Conservation (phyloP, 2,113 vertebrate genomes). For the Grantiella picta region DNA sequence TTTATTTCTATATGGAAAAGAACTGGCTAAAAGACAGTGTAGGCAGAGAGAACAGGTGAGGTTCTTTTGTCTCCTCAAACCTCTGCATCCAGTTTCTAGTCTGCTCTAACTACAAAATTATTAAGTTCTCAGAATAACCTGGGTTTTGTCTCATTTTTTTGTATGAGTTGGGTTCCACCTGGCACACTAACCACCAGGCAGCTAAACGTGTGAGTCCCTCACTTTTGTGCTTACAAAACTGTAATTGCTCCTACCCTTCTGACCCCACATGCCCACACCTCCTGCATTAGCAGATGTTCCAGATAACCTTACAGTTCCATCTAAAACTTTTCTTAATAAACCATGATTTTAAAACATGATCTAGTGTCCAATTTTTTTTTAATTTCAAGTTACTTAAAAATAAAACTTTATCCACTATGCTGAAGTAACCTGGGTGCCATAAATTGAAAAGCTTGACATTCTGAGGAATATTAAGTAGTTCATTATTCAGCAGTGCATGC, state of each 20-base stretch:
- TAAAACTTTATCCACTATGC: neutral
- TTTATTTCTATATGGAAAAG: neutral
- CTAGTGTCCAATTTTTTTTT: neutral
- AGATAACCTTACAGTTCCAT: neutral
- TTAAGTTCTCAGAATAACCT: neutral
- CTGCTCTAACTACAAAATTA: neutral
- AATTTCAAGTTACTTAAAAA: neutral
- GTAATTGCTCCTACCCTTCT: neutral
- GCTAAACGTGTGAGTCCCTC: neutral
- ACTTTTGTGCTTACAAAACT: neutral
- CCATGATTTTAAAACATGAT: neutral
- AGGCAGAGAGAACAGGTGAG: neutral
- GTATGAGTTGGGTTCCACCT: neutral
- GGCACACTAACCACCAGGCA: neutral
- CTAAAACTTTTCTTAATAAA: neutral
- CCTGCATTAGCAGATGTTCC: neutral
- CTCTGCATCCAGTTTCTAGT: neutral
- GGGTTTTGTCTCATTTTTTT: neutral
- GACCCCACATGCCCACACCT: neutral
- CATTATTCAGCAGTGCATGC: neutral
- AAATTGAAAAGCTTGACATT: constrained; percentile 2
- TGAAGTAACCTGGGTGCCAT: neutral
- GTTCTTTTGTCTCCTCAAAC: neutral
- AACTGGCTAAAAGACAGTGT: neutral
- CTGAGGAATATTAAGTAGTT: neutral